Evolutionary conservation across 2,888 invertebrate genomes (phyloP).

Genomic region (Caenorhabditis angaria): DNA sequence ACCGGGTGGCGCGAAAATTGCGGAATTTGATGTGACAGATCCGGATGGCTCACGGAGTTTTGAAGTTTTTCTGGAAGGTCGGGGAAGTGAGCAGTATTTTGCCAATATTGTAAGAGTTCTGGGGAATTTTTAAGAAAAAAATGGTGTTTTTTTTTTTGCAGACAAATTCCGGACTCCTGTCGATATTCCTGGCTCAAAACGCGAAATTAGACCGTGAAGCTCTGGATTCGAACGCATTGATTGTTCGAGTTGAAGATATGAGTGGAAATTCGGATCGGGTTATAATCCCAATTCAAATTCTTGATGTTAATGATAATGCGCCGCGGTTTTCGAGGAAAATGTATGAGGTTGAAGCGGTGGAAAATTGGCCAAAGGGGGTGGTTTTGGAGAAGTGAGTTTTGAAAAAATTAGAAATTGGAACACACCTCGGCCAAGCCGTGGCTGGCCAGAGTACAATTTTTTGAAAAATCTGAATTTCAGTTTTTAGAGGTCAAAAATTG

Average conservation of each 20-base stretch:
- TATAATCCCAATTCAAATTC: conserved; percentile 43
- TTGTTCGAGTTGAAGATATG: conserved; percentile 42
- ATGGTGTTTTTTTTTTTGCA: conserved; percentile 2
- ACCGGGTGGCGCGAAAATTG: conserved; percentile 40
- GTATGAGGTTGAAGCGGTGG: conserved; percentile 53
- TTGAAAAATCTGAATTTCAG: too few relatives aligned
- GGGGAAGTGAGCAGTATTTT: conserved; percentile 27
- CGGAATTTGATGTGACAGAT: conserved; percentile 46
- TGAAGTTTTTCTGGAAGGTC: conserved; percentile 28
- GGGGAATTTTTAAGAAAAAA: conserved; percentile 1
- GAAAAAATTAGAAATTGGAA: not conserved
- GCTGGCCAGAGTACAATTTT: too few relatives aligned
- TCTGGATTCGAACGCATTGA: conserved; percentile 19
- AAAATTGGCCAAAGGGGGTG: conserved; percentile 57
- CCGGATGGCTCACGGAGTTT: conserved; percentile 33
- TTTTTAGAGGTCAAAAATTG: too few relatives aligned
- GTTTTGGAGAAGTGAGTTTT: conserved; percentile 28
- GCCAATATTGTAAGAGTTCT: conserved; percentile 31
- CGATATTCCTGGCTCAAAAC: conserved; percentile 7
- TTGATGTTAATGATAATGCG: conserved; percentile 66
- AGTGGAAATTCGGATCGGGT: conserved; percentile 41
- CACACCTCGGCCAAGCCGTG: not conserved
- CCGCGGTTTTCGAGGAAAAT: conserved; percentile 44
- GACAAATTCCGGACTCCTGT: conserved; percentile 16
- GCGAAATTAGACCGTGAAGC: conserved; percentile 46